A percentile compares a stretch with the other conserved stretches of the same genome.
Conservation (phyloP, 2,113 vertebrate species). For the Periophthalmus modestus region DNA sequence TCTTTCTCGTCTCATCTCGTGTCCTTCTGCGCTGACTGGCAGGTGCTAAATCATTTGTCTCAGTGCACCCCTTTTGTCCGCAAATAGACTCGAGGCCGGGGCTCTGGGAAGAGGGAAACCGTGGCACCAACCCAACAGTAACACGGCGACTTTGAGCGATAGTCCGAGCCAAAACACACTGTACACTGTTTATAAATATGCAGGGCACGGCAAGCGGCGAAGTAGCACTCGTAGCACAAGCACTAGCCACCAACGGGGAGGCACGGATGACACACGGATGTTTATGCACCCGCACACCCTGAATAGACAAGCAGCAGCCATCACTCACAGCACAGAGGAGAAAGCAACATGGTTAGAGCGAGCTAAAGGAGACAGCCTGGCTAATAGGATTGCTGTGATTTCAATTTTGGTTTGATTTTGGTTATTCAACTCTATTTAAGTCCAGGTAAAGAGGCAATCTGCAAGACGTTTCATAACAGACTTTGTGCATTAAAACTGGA, state of each 20-base stretch:
- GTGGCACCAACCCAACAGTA: slow-evolving; percentile 55
- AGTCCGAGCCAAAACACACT: slow-evolving; percentile 17
- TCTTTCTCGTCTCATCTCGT: slow-evolving; percentile 56
- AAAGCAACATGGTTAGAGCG: slow-evolving; percentile 13
- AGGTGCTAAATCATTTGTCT: slow-evolving; percentile 74
- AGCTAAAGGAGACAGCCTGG: slow-evolving; percentile 47
- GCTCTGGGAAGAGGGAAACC: slow-evolving; percentile 26
- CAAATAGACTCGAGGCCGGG: slow-evolving; percentile 64
- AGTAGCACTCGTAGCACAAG: slow-evolving; percentile 53
- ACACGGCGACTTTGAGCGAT: slow-evolving; percentile 62
- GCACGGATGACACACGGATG: slow-evolving; percentile 13
- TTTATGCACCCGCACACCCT: slow-evolving; percentile 33
- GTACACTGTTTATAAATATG: slow-evolving; percentile 41
- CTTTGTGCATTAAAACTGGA: too few species aligned
- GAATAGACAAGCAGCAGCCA: slow-evolving; percentile 33
- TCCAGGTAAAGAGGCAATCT: too few species aligned
- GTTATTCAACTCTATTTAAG: not conserved
- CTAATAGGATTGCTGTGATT: slow-evolving; percentile 70
- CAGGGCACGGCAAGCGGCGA: slow-evolving; percentile 39
- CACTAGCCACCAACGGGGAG: slow-evolving; percentile 36
- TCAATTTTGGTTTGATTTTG: not conserved
- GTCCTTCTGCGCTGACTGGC: slow-evolving; percentile 68
- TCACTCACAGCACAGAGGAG: slow-evolving; percentile 39
- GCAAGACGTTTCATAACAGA: too few species aligned
- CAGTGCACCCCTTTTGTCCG: slow-evolving; percentile 65